A percentile compares a stretch with the other conserved stretches of the same genome.
phyloP scores from a whole-genome alignment of 2,797 vertebrate species.

The Rhabdophis nuchalis region DNA sequence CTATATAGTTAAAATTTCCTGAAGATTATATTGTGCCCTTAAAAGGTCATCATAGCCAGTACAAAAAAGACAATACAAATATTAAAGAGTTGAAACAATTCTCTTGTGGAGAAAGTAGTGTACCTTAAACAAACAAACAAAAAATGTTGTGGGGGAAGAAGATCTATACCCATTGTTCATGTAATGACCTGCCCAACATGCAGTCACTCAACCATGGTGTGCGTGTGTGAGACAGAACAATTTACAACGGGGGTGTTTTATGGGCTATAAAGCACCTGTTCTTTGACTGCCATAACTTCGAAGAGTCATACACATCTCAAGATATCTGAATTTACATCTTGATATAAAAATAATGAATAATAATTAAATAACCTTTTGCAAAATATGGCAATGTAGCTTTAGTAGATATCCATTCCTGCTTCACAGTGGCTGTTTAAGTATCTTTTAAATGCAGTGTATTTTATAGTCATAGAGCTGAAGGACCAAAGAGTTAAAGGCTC shows the following conservation, averaged over 20 bases:
- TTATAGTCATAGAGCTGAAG: neutral
- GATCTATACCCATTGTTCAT: neutral
- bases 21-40: neutral
- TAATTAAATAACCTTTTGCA: neutral
- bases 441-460: neutral
- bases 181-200: neutral
- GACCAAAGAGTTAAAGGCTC: neutral
- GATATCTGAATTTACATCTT: neutral
- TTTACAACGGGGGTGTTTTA: neutral
- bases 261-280: neutral
- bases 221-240: neutral
- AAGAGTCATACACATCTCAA: neutral
- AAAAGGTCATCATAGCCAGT: neutral
- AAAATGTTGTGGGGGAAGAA: neutral
- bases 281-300: neutral
- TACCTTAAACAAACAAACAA: neutral
- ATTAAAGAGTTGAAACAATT: neutral
- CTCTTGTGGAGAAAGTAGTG: neutral
- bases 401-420: neutral
- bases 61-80: neutral
- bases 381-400: neutral
- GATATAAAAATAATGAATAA: neutral
- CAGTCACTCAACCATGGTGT: neutral
- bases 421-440: neutral
- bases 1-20: neutral